phyloP scores from a whole-genome alignment of 2,113 vertebrate genomes.

The Datnioides undecimradiatus region DNA sequence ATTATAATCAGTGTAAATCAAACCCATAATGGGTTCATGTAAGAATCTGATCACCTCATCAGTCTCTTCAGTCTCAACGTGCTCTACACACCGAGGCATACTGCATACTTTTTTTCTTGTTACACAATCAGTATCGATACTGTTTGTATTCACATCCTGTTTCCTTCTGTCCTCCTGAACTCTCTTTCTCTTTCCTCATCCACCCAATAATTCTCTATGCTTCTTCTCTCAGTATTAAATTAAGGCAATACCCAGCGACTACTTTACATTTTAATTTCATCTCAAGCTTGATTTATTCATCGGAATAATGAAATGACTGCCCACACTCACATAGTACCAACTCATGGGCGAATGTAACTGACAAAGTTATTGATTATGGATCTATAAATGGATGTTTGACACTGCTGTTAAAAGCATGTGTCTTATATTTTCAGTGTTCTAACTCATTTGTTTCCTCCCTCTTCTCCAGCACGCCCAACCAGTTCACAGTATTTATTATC shows the following conservation, averaged over 20 bases:
- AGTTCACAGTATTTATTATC: background rate
- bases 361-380: background rate
- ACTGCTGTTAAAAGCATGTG: background rate
- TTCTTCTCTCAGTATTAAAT: slow-evolving; percentile 18
- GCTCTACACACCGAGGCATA: background rate
- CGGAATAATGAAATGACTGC: background rate
- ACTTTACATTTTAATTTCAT: slow-evolving; percentile 30
- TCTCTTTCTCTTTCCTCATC: background rate
- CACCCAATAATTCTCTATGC: background rate
- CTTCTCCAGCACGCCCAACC: background rate
- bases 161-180: too few species aligned
- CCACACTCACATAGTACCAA: background rate
- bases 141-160: background rate
- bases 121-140: background rate
- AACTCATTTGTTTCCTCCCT: background rate
- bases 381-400: background rate
- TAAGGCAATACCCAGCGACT: slow-evolving; percentile 13
- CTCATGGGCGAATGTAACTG: background rate
- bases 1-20: slow-evolving; percentile 41
- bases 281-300: slow-evolving; percentile 23
- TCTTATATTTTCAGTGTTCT: background rate
- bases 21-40: background rate
- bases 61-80: background rate
- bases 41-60: background rate
- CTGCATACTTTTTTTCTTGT: background rate